phyloP scores from a whole-genome alignment of 92 coral and sea anemone genomes.

The Plumapathes pennacea region DNA sequence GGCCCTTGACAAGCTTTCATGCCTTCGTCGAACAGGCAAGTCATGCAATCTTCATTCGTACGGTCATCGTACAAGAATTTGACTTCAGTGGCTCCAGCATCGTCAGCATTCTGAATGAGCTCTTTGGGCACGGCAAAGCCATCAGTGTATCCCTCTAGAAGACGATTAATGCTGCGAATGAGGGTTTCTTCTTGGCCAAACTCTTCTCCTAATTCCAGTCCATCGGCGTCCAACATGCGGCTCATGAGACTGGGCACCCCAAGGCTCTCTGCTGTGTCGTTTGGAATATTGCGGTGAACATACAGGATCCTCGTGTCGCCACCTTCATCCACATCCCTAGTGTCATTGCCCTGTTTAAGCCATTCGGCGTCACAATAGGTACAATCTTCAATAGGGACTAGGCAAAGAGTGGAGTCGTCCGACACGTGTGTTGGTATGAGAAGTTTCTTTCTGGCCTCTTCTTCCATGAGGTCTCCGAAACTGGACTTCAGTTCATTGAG shows the following conservation, averaged over 20 bases:
- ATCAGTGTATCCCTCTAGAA: constrained; percentile 85
- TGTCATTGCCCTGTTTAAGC: constrained; percentile 54
- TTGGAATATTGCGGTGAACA: constrained; percentile 63
- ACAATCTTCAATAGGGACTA: constrained; percentile 46
- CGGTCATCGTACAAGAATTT: constrained; percentile 68
- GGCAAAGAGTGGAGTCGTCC: constrained; percentile 19
- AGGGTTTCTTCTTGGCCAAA: constrained; percentile 74
- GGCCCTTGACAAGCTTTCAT: constrained; percentile 89
- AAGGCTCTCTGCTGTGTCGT: constrained; percentile 52
- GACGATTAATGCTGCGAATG: constrained; percentile 67
- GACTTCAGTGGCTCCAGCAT: constrained; percentile 87
- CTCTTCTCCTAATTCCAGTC: constrained; percentile 71
- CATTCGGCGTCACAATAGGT: constrained; percentile 72
- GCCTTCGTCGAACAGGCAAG: constrained; percentile 70
- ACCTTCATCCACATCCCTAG: constrained; percentile 54
- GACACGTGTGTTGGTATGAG: constrained; percentile 56
- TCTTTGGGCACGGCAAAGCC: constrained; percentile 89
- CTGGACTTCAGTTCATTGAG: constrained; percentile 42
- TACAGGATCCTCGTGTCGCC: constrained; percentile 61
- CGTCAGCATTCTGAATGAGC: constrained; percentile 91
- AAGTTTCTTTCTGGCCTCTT: constrained; percentile 8
- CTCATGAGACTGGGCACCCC: constrained; percentile 71
- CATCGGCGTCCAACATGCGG: constrained; percentile 73
- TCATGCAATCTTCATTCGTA: constrained; percentile 58
- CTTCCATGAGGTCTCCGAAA: constrained; percentile 5